Percentiles rank a stretch among this genome's conserved stretches.
Evolutionary conservation across 2,888 invertebrate species (phyloP).

Genomic region (Thera britannica): DNA sequence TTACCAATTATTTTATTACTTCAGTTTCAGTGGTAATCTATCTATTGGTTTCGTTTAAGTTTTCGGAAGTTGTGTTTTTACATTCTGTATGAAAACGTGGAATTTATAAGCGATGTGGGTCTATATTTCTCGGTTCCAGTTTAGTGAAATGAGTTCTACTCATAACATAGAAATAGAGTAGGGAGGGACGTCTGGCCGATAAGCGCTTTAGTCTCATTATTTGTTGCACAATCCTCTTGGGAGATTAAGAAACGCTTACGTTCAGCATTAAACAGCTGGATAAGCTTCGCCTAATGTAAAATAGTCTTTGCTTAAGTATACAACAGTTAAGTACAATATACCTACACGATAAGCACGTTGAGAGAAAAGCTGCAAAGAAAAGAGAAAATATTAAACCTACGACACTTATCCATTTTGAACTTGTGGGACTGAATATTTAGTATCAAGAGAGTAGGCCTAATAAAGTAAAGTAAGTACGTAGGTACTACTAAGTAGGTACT

Average conservation of each 20-base stretch:
- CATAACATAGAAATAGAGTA: slow-evolving; percentile 16
- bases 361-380: too few relatives aligned
- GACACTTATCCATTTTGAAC: too few relatives aligned
- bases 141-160: slow-evolving; percentile 11
- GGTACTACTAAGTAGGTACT: too few relatives aligned
- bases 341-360: too few relatives aligned
- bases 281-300: not conserved
- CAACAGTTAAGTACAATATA: not conserved
- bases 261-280: slow-evolving; percentile 11
- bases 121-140: slow-evolving; percentile 23
- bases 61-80: not conserved
- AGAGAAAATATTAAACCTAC: too few relatives aligned
- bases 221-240: slow-evolving; percentile 37
- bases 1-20: too few relatives aligned
- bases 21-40: too few relatives aligned
- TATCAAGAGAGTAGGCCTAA: too few relatives aligned
- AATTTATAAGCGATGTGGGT: slow-evolving; percentile 20
- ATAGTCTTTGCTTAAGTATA: not conserved
- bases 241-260: slow-evolving; percentile 42
- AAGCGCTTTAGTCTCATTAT: slow-evolving; percentile 36
- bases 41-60: not conserved
- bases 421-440: too few relatives aligned
- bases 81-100: not conserved
- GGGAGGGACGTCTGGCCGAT: slow-evolving; percentile 26
- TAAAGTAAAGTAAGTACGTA: too few relatives aligned